Conservation (phyloP, 2,113 vertebrate species). For the Eulemur rufifrons region DNA sequence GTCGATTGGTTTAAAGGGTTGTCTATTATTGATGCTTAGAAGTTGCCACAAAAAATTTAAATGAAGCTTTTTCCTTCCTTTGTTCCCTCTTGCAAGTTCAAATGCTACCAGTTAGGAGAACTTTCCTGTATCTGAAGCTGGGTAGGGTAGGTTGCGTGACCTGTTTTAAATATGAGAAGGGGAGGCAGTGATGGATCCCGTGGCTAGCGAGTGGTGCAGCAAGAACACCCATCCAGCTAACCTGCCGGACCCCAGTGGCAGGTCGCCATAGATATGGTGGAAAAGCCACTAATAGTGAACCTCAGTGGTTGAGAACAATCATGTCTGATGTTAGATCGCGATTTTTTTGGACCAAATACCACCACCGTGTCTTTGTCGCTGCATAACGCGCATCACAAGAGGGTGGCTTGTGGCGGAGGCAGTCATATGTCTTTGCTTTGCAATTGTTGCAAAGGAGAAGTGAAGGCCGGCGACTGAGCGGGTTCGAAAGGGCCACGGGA, state of each 20-base stretch:
- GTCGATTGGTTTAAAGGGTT: not conserved
- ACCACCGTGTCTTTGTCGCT: not conserved
- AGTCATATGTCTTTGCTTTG: conserved; percentile 27
- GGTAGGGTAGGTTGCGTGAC: not conserved
- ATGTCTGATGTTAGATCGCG: not conserved
- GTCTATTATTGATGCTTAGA: not conserved
- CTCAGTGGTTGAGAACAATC: not conserved
- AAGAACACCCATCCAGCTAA: not conserved
- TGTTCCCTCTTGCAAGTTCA: not conserved
- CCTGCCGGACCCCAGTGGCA: accelerated
- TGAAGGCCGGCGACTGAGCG: conserved; percentile 49
- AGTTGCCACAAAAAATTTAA: not conserved
- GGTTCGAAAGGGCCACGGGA: conserved; percentile 49
- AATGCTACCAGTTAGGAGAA: not conserved
- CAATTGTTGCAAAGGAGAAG: conserved; percentile 70
- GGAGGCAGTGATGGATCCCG: not conserved
- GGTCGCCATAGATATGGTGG: not conserved
- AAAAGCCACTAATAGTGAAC: not conserved
- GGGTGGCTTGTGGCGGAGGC: not conserved
- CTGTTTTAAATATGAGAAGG: not conserved
- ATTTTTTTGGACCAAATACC: not conserved
- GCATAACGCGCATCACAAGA: not conserved
- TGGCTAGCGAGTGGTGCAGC: not conserved
- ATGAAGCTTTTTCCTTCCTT: not conserved
- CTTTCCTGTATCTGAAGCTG: not conserved